Evolutionary conservation across 2,797 vertebrate species (phyloP).

Genomic region (Tangara arthus): DNA sequence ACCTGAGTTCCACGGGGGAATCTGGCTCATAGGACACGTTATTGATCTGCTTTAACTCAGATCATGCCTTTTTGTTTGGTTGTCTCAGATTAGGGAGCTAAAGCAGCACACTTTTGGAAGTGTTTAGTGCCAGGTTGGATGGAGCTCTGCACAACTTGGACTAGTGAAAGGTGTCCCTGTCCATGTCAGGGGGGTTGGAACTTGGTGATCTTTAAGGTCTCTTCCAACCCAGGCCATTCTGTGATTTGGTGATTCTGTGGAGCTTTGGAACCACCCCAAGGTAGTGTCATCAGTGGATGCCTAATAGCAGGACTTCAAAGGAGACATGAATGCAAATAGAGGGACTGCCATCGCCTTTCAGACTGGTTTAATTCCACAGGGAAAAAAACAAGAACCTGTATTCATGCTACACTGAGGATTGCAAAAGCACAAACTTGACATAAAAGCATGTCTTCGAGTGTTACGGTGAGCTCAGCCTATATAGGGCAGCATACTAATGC

Average conservation of each 20-base stretch:
- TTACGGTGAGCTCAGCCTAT: not conserved
- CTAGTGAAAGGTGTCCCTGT: not conserved
- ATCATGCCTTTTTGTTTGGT: not conserved
- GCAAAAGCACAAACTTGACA: not conserved
- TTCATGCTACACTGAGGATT: not conserved
- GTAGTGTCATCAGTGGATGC: not conserved
- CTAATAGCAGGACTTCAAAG: not conserved
- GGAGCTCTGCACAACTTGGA: not conserved
- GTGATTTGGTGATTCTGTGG: not conserved
- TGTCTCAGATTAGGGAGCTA: not conserved
- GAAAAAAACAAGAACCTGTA: rapidly evolving
- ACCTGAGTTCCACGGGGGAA: rapidly evolving
- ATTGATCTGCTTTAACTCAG: not conserved
- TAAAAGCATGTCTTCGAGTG: not conserved
- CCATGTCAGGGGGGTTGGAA: not conserved
- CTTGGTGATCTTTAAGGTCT: not conserved
- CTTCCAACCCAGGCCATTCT: not conserved
- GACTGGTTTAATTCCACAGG: not conserved
- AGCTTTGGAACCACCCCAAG: not conserved
- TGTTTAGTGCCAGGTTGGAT: not conserved
- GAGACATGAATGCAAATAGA: not conserved
- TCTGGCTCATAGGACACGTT: rapidly evolving
- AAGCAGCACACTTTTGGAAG: not conserved
- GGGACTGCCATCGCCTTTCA: not conserved
- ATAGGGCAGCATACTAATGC: not conserved